A percentile compares a stretch with the other conserved stretches of the same genome.
These are phyloP conservation scores for Caretta caretta DNA, from an alignment of 2,113 vertebrate species.

Conservation along the genomic window DNA sequence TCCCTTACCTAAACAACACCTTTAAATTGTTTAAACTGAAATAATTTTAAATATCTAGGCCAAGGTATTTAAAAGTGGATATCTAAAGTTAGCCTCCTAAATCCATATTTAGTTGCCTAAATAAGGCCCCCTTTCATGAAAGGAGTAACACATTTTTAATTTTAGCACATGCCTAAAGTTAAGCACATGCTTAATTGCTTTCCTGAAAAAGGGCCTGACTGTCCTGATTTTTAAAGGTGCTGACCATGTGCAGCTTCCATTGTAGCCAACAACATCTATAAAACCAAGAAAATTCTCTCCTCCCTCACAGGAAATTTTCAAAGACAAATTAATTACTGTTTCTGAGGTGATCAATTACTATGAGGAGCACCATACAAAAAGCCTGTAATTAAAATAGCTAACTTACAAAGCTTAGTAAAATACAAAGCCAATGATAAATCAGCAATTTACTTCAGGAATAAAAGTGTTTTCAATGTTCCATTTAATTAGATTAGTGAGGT, in stretches of 20 bases:
- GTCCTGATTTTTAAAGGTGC: background rate
- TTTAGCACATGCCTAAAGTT: constrained; percentile 49
- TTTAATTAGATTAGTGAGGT: background rate
- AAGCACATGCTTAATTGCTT: constrained; percentile 58
- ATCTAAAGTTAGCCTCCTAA: constrained; percentile 54
- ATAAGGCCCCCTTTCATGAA: constrained; percentile 51
- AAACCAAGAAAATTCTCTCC: background rate
- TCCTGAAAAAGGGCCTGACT: constrained; percentile 12
- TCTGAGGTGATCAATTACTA: background rate
- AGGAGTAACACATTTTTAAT: background rate
- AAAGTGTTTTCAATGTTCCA: background rate
- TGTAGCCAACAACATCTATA: background rate
- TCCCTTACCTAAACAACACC: background rate
- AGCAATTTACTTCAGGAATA: constrained; percentile 3
- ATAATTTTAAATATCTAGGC: background rate
- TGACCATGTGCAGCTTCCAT: background rate
- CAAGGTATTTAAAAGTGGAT: constrained; percentile 8
- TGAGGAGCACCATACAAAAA: background rate
- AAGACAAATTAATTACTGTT: background rate
- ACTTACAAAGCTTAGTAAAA: background rate
- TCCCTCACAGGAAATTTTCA: background rate
- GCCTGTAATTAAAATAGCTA: background rate
- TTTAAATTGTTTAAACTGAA: background rate
- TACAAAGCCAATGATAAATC: background rate
- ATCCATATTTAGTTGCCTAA: constrained; percentile 66